Evolutionary conservation across 2,113 vertebrate species (phyloP), one percentile per base, ranked within the genome.

Genomic region (Furnarius figulus): DNA sequence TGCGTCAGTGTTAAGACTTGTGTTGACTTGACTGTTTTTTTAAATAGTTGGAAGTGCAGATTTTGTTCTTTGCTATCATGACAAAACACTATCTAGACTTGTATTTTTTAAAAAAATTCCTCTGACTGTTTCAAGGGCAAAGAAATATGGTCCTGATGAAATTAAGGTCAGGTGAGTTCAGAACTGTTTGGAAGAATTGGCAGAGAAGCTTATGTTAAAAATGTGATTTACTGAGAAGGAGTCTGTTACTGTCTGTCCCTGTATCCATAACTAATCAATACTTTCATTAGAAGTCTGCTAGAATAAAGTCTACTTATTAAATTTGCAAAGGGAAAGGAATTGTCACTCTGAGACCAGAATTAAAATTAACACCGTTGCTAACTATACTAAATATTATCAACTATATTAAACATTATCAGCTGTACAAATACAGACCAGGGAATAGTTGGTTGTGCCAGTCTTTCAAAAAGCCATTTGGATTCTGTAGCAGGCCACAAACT

Each of bases 11-110:
- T 83, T 76, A 82, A 82, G 75, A 85, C 53, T 90, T 94, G 62
- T 85, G 79, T 87, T 94, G 88, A 97, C 87, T 87, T 93, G 77
- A 71, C 81, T 89, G 6, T 9, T 68, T 68, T 74, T 68, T 68
- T 31, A 47, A 75, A 40, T 63, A 40, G 27, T 40, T 63, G 40
- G 27, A 63, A 39, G 37, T 63, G 37, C 37, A 42, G 20, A 14
- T 31, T 30, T 42, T 65, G 14, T 76, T 92, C 73, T 89, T 95
- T 80, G 25, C 61, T 47, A 56, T 87, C 25, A 30, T 90, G n/a
- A 66, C 62, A 89, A 89, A 91, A 65, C 39, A 33, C 31, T 87
- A 14, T 56, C 17, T 42, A 73, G 49, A 67, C 12, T 15, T 80
- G 18, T 20, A 5, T 15, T 44, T 80, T 77, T 62, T 47, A 19